These are phyloP conservation scores for Odobenus rosmarus DNA, from an alignment of 2,113 vertebrate species.

Conservation along the genomic window DNA sequence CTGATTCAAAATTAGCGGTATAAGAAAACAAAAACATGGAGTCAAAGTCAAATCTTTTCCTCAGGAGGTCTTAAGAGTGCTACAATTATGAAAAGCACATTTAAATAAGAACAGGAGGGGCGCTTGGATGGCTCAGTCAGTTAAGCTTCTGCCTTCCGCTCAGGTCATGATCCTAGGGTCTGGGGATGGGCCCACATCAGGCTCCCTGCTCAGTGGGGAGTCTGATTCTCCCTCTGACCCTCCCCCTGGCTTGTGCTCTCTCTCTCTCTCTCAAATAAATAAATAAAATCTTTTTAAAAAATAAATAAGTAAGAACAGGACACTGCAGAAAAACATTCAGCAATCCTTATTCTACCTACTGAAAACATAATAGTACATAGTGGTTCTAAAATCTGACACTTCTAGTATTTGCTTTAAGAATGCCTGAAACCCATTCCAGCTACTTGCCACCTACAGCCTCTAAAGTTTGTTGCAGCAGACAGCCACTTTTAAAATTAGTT, in stretches of 20 bases:
- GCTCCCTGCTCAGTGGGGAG: neutral
- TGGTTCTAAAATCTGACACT: neutral
- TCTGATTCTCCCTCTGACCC: neutral
- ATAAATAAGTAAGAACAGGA: neutral
- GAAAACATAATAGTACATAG: neutral
- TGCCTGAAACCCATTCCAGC: conserved; percentile 22
- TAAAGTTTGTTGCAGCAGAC: conserved; percentile 47
- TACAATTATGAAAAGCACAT: conserved; percentile 28
- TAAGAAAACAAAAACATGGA: conserved; percentile 61
- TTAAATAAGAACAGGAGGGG: neutral
- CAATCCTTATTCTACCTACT: neutral
- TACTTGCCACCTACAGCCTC: neutral
- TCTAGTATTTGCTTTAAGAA: conserved; percentile 25
- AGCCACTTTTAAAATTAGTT: conserved; percentile 68
- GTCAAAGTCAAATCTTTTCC: conserved; percentile 59
- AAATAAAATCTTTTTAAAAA: neutral
- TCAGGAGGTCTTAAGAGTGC: neutral
- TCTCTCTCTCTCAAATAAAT: neutral
- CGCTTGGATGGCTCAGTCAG: neutral
- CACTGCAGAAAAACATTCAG: neutral
- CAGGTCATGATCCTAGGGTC: neutral
- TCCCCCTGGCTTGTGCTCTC: neutral
- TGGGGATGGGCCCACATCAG: neutral
- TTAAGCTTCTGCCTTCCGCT: neutral
- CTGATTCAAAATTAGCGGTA: conserved; percentile 67